A percentile compares a stretch with the other conserved stretches of the same genome.
Conservation (phyloP, 2,888 invertebrate genomes). For the Leptopterna dolabrata region DNA sequence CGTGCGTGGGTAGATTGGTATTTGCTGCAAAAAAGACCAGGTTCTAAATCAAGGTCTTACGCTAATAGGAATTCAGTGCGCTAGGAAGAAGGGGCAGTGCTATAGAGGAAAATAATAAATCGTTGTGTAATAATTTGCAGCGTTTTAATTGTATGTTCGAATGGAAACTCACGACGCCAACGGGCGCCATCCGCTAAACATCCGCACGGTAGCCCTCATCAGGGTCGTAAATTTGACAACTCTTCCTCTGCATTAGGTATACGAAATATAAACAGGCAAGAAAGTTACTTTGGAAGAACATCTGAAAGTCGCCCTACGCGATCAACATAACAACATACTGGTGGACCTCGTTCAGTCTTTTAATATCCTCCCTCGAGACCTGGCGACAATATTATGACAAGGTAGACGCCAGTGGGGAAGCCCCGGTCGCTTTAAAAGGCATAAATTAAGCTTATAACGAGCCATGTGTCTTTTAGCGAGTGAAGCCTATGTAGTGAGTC, state of each 20-base stretch:
- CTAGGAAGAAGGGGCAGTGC: no score
- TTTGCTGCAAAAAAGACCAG: no score
- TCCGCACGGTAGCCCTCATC: background rate
- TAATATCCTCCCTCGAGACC: background rate
- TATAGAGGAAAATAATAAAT: no score
- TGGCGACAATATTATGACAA: conserved; percentile 1
- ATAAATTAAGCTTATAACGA: conserved; percentile 1
- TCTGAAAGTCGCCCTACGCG: background rate
- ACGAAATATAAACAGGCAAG: background rate
- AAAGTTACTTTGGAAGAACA: background rate
- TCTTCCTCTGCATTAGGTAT: background rate
- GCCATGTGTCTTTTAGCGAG: background rate
- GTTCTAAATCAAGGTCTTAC: no score
- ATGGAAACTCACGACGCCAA: no score
- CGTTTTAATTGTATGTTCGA: no score
- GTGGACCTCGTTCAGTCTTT: background rate
- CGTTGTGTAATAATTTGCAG: no score
- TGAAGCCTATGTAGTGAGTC: background rate
- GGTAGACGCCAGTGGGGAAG: background rate
- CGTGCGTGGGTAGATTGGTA: no score
- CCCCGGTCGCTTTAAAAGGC: background rate
- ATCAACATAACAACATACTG: background rate
- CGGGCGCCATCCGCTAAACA: background rate
- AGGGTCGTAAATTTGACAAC: background rate
- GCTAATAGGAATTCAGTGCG: no score